Evolutionary conservation across 1,140 invertebrate species (phyloP).

Genomic region (Berghia stephanieae): DNA sequence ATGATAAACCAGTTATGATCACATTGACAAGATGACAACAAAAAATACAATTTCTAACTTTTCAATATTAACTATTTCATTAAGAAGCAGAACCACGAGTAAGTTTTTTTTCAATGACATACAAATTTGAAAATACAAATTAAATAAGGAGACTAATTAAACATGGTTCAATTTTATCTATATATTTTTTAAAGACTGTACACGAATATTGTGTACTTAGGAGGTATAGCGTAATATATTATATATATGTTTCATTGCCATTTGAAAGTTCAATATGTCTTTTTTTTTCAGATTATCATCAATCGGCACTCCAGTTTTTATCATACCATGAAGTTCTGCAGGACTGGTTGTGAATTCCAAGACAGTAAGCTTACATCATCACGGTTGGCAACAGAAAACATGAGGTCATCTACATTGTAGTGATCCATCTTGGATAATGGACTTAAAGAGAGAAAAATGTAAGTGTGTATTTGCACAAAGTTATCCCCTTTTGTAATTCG

Average conservation of each 20-base stretch:
- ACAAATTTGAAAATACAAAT: neutral
- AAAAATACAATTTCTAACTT: too few relatives aligned
- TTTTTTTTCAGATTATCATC: neutral
- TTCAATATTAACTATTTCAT: too few relatives aligned
- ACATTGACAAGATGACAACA: too few relatives aligned
- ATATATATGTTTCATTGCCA: neutral
- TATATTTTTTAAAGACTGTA: neutral
- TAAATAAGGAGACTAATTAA: neutral
- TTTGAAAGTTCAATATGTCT: neutral
- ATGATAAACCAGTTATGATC: too few relatives aligned
- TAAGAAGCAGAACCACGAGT: too few relatives aligned
- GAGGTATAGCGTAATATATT: neutral
- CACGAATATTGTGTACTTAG: neutral
- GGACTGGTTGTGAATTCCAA: constrained; percentile 19
- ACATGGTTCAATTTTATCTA: neutral
- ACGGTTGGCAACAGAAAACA: neutral
- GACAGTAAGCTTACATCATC: constrained; percentile 12
- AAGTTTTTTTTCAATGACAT: too few relatives aligned
- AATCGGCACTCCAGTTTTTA: neutral
- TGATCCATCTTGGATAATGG: neutral
- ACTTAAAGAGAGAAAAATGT: neutral
- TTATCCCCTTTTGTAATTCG: too few relatives aligned
- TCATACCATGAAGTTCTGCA: constrained; percentile 21
- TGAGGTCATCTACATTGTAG: constrained; percentile 10
- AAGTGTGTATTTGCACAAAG: neutral